Base-by-base conservation (phyloP, 2,113 vertebrate species). In the Hiodon alosoides region DNA sequence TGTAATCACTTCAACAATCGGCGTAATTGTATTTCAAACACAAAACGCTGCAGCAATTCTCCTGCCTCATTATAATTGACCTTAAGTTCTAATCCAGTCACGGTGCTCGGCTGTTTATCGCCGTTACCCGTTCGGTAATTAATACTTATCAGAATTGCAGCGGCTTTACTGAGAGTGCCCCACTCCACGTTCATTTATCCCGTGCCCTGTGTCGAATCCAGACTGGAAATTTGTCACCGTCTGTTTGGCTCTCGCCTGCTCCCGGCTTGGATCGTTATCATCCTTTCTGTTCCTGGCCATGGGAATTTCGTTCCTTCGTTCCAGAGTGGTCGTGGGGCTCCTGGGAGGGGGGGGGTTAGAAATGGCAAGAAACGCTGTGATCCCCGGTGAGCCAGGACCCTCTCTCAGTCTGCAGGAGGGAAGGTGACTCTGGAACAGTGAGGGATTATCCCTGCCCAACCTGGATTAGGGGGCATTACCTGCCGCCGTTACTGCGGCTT, bases 41-140 rank as follows among this genome's bases (percentile, higher is more conserved):
- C 69, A 71, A 58, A 71, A 71, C 54, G 50, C 51, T 5, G 13
- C 46, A 14, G 57, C 14, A 31, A 11, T 59, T 59, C 31, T 71
- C 55, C 17, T 5, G 46, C 16, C 55, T 71, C 70, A 71, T 71
- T 71, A 71, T 71, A 71, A 71, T 50, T 71, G 70, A 71, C 70
- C 70, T 14, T 31, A 14, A 47, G 70, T 54, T 71, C 70, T 71
- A 46, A 60, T 71, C 46, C 55, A 60, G 17, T 48, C 53, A 10
- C 69, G 46, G 50, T 47, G 54, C 16, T 71, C 54, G 31, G 54
- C 31, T 60, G 55, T 71, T 71, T 59, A 71, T 57, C 47, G 48
- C 14, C 11, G 55, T 71, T 59, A 60, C 70, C 46, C n/a, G 57
- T 71, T 10, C 47, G 57, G 57, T 71, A 71, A 71, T 71, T 71